Conservation (phyloP, 2,888 invertebrate genomes). For the Hypolimnas misippus region DNA sequence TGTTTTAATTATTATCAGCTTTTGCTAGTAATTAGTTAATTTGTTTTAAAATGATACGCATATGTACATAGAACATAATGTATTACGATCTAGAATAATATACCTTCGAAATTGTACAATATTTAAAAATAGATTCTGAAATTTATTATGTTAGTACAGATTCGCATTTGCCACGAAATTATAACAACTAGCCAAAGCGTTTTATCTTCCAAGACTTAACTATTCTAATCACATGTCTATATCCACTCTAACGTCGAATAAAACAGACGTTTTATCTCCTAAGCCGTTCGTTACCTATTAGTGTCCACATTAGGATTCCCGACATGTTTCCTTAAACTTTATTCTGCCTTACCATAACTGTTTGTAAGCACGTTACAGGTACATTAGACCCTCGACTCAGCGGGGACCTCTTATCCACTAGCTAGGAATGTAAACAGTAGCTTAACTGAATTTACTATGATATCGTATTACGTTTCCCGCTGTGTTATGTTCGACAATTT, state of each 20-base stretch:
- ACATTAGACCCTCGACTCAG: conserved; percentile 48
- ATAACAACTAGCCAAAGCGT: too few species aligned
- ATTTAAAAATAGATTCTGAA: too few species aligned
- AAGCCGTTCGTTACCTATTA: conserved; percentile 18
- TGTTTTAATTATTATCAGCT: too few species aligned
- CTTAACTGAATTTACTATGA: conserved; percentile 14
- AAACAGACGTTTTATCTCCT: conserved; percentile 13
- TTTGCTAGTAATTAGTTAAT: too few species aligned
- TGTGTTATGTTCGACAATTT: conserved; percentile 7
- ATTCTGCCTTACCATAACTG: conserved; percentile 47
- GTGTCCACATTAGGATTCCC: conserved; percentile 17
- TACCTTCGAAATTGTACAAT: too few species aligned
- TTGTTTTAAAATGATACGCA: too few species aligned
- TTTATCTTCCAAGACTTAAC: too few species aligned
- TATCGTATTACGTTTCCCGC: conserved; percentile 19
- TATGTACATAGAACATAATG: too few species aligned
- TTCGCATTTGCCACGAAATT: too few species aligned
- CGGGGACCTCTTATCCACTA: conserved; percentile 48
- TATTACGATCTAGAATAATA: too few species aligned
- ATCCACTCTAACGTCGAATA: conserved; percentile 12
- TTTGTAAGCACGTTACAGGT: conserved; percentile 52
- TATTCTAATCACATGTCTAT: too few species aligned
- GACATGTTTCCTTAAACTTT: conserved; percentile 40
- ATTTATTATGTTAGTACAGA: too few species aligned
- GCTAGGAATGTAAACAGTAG: conserved; percentile 25